Evolutionary conservation across 2,113 vertebrate genomes (phyloP).

Genomic region (Bombycilla garrulus): DNA sequence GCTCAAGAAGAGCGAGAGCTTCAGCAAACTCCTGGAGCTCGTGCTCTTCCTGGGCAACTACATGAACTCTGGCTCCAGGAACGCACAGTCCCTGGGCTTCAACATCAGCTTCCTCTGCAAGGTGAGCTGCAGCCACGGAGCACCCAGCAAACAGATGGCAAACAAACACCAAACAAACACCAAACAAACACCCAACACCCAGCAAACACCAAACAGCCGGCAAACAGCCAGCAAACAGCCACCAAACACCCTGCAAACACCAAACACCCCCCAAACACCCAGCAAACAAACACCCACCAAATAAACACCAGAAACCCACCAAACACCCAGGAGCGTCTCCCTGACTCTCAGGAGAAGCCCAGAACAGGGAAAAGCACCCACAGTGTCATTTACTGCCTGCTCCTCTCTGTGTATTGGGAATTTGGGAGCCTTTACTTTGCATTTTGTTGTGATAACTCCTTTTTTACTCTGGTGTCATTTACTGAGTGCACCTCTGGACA

Average conservation of each 20-base stretch:
- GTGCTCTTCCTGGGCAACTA: conserved; percentile 94
- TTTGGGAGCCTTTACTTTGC: neutral
- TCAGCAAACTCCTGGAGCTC: conserved; percentile 85
- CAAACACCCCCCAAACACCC: too few relatives aligned
- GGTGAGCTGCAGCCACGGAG: conserved; percentile 70
- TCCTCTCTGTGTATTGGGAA: neutral
- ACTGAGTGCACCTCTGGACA: too few relatives aligned
- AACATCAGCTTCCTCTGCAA: conserved; percentile 95
- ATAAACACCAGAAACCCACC: too few relatives aligned
- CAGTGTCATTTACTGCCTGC: neutral
- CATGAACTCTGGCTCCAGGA: conserved; percentile 97
- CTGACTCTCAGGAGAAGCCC: rapidly evolving
- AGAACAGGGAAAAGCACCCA: neutral
- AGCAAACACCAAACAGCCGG: too few relatives aligned
- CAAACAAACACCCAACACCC: too few relatives aligned
- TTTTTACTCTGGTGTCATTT: too few relatives aligned
- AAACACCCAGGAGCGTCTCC: too few relatives aligned
- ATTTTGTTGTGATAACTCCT: neutral
- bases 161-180: too few relatives aligned
- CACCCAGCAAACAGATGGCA: too few relatives aligned
- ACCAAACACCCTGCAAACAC: too few relatives aligned
- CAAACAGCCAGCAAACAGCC: too few relatives aligned
- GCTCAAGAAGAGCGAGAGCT: conserved; percentile 93
- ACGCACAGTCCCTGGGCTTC: conserved; percentile 95
- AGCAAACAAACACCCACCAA: too few relatives aligned